Evolutionary conservation across 2,113 vertebrate genomes (phyloP), one percentile per base, ranked within the genome.

Genomic region (Dinomys branickii): DNA sequence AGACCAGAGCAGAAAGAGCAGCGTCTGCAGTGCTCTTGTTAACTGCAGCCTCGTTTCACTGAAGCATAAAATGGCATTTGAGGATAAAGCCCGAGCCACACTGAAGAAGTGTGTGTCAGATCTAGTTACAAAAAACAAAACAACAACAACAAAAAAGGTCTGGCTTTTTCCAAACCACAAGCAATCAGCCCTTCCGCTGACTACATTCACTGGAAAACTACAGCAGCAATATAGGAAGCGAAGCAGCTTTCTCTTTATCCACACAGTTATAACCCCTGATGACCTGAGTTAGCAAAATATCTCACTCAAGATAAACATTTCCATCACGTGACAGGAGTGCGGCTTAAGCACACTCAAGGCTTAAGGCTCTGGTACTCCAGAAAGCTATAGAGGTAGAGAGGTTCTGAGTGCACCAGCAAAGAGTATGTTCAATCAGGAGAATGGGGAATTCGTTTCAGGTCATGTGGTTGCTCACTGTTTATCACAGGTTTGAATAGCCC

Each of bases 401-500:
- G 58, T 77, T 75, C 67, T 58, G 28, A 26, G 81, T 61, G 80
- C 2, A 71, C 33, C 44, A 81, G 83, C 9, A 2, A 81, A 81
- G 67, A 71, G 41, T 63, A 63, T 41, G 69, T 44, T 93, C 67
- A 80, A 35, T 65, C 78, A 85, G 3, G 85, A 95, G 63, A 88
- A 88, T 20, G 24, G 94, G 54, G 87, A 95, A 67, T 47, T 83
- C 56, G 22, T 82, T 97, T 95, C 82, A 47, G 87, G 52, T 96
- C 96, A 95, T 30, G 67, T 71, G 92, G 73, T 75, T 91, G 28
- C 33, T 93, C 86, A 33, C 26, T 19, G 77, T 77, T 41, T 73
- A 90, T 93, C 95, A 90, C 90, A 92, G 78, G 92, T 83, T 91
- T 94, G 81, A 95, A 90, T 19, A 69, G 90, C 85, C 85, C 92